A percentile compares a stretch with the other conserved stretches of the same genome.
phyloP scores from a whole-genome alignment of 2,113 vertebrate genomes.

The Calyptomena viridis region DNA sequence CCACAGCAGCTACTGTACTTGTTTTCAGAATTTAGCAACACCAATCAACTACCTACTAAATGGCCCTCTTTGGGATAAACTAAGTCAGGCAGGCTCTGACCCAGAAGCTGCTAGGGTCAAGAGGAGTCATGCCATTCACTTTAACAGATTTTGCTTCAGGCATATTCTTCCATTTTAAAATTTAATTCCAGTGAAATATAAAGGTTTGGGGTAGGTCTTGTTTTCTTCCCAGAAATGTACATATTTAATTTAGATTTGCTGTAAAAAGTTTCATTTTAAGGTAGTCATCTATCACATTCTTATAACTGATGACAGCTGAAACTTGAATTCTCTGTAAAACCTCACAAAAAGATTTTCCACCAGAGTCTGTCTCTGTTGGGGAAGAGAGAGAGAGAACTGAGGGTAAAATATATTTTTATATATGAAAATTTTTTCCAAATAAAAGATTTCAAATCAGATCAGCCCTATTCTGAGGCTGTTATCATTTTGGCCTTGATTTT shows the following conservation, averaged over 20 bases:
- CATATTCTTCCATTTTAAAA: neutral
- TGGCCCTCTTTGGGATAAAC: neutral
- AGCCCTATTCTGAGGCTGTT: accelerated
- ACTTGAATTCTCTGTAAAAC: neutral
- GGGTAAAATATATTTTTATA: neutral
- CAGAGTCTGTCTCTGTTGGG: neutral
- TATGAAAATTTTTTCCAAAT: neutral
- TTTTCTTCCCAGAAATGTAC: neutral
- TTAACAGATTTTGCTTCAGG: neutral
- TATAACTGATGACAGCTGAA: neutral
- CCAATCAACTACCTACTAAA: neutral
- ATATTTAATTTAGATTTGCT: neutral
- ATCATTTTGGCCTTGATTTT: neutral
- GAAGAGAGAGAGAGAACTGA: neutral
- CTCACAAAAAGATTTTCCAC: neutral
- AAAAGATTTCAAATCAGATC: neutral
- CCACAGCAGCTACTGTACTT: conserved; percentile 15
- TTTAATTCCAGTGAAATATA: neutral
- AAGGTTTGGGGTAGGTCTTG: neutral
- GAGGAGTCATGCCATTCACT: neutral
- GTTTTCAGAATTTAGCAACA: conserved; percentile 14
- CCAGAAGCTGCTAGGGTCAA: neutral
- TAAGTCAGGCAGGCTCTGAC: neutral
- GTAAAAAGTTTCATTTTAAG: neutral
- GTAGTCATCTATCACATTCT: neutral